phyloP scores from a whole-genome alignment of 2,797 vertebrate genomes.

The Sparidentex hasta region DNA sequence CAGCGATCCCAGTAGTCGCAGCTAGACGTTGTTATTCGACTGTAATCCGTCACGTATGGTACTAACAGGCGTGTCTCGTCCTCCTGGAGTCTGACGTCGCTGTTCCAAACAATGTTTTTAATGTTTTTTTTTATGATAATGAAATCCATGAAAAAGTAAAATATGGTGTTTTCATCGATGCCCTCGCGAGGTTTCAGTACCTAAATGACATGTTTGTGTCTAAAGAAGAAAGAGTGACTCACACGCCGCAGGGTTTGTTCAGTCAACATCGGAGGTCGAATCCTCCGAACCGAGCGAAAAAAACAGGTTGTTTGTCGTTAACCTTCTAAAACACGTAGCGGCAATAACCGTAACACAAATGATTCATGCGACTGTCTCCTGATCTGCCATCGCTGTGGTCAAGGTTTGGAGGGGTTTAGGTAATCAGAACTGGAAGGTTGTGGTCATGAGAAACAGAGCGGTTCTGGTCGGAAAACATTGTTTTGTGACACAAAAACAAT shows the following conservation, averaged over 20 bases:
- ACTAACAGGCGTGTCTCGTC: neutral
- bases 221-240: neutral
- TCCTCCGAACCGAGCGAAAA: neutral
- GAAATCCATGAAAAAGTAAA: neutral
- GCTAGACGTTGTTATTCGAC: neutral
- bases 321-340: neutral
- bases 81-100: neutral
- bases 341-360: neutral
- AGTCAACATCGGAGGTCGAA: neutral
- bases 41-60: neutral
- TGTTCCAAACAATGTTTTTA: too few relatives aligned
- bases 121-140: neutral
- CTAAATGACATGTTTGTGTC: neutral
- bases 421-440: neutral
- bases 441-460: neutral
- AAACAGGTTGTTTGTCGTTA: neutral
- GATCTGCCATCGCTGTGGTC: neutral
- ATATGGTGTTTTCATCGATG: neutral
- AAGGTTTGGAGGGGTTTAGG: neutral
- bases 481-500: neutral
- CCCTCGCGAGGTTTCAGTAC: neutral
- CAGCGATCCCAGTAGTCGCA: constrained; percentile 4
- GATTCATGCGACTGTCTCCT: neutral
- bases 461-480: neutral
- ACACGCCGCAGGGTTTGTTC: neutral